A percentile compares a stretch with the other conserved stretches of the same genome.
These are phyloP conservation scores for Himantopus leucocephalus DNA, from an alignment of 2,113 vertebrate genomes.

Conservation along the genomic window DNA sequence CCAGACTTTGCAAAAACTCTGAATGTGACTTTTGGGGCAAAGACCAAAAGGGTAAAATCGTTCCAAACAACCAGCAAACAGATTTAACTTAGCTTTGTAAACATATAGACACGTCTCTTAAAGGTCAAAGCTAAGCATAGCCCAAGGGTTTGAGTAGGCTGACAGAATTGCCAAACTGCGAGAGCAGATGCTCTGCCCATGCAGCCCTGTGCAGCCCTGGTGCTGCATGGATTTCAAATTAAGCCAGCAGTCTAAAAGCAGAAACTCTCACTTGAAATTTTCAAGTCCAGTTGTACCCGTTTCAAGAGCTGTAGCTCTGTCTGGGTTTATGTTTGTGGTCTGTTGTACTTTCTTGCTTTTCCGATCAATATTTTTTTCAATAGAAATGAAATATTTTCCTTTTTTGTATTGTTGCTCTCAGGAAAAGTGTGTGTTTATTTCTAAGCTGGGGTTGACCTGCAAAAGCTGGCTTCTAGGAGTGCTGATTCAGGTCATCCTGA, in stretches of 20 bases:
- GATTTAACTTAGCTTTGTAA: slow-evolving; percentile 34
- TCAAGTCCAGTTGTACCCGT: neutral
- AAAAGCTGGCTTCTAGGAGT: neutral
- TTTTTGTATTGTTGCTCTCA: neutral
- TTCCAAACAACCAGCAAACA: slow-evolving; percentile 1
- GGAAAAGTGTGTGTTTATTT: neutral
- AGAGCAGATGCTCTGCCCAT: neutral
- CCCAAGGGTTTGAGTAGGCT: slow-evolving; percentile 22
- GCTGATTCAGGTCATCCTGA: slow-evolving; percentile 29
- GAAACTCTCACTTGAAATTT: neutral
- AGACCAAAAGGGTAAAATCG: neutral
- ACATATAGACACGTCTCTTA: neutral
- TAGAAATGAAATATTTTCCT: neutral
- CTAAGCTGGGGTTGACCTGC: neutral
- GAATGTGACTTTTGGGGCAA: neutral
- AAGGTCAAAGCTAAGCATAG: slow-evolving; percentile 54
- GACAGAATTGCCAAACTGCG: neutral
- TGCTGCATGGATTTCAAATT: neutral
- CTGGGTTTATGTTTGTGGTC: neutral
- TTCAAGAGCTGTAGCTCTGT: neutral
- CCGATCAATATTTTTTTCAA: neutral
- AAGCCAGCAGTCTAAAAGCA: neutral
- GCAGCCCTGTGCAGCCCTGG: neutral
- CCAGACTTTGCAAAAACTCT: neutral
- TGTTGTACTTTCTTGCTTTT: neutral